These are phyloP conservation scores for Gambelia wislizenii DNA, from an alignment of 2,797 vertebrate genomes.

Conservation along the genomic window DNA sequence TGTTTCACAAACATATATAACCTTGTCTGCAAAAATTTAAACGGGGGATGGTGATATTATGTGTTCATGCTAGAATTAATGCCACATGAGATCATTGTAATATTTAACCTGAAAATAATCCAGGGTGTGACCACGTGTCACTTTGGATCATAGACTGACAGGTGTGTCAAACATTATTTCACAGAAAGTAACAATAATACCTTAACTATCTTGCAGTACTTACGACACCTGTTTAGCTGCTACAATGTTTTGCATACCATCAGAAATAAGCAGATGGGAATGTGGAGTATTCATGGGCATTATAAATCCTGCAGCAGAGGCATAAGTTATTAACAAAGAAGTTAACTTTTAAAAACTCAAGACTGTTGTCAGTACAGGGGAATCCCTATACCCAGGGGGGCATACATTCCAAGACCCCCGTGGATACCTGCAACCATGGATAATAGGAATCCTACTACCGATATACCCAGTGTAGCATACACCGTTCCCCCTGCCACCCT, in stretches of 20 bases:
- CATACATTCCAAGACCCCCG: no score
- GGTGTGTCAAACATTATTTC: background rate
- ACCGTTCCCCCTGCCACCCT: no score
- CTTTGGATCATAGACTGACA: background rate
- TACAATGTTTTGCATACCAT: constrained; percentile 8
- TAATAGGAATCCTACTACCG: no score
- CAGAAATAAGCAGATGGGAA: constrained; percentile 47
- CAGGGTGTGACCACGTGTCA: background rate
- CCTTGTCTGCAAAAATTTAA: background rate
- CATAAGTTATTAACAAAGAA: constrained; percentile 37
- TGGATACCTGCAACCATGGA: no score
- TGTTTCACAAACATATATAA: background rate
- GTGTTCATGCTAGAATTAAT: background rate
- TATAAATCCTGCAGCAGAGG: constrained; percentile 18
- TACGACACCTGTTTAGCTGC: constrained; percentile 28
- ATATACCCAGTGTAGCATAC: no score
- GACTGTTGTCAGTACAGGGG: background rate
- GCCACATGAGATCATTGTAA: background rate
- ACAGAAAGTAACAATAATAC: background rate
- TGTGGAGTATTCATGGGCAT: constrained; percentile 39
- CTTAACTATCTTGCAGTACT: background rate
- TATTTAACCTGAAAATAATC: background rate
- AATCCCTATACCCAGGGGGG: no score
- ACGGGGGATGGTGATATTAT: background rate
- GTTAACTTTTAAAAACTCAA: constrained; percentile 48